phyloP scores from a whole-genome alignment of 2,888 invertebrate genomes.

The Coleophora deauratella region DNA sequence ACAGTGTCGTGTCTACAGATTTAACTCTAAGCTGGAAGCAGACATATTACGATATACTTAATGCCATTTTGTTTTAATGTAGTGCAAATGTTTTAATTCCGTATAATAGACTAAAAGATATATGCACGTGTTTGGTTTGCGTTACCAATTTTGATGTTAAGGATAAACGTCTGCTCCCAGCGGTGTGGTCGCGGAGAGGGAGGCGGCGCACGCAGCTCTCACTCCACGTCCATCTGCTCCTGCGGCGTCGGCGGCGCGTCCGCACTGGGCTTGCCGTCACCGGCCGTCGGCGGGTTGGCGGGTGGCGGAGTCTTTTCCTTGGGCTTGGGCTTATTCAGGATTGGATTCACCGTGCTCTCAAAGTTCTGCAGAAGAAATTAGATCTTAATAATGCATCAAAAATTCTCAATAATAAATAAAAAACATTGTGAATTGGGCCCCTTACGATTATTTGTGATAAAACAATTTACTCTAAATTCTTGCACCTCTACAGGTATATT shows the following conservation, averaged over 20 bases:
- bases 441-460: neutral
- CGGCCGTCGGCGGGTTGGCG: slow-evolving; percentile 24
- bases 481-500: too few species aligned
- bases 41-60: too few species aligned
- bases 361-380: slow-evolving; percentile 67
- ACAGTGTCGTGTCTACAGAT: too few species aligned
- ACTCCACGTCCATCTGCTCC: slow-evolving; percentile 69
- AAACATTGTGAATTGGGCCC: too few species aligned
- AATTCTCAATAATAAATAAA: neutral
- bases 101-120: too few species aligned
- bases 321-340: slow-evolving; percentile 93
- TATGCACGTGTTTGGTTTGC: too few species aligned
- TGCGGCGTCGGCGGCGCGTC: slow-evolving; percentile 24
- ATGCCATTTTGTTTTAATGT: too few species aligned
- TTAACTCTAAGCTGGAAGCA: too few species aligned
- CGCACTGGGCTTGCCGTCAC: slow-evolving; percentile 9
- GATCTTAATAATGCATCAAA: too few species aligned
- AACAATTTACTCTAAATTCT: neutral
- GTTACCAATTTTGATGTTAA: too few species aligned
- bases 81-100: too few species aligned
- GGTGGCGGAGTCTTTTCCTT: slow-evolving; percentile 77
- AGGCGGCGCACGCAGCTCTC: slow-evolving; percentile 20
- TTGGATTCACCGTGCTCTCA: slow-evolving; percentile 77
- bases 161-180: neutral
- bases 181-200: slow-evolving; percentile 7